A percentile compares a stretch with the other conserved stretches of the same genome.
These are phyloP conservation scores for Dysmachus trigonus DNA, from an alignment of 2,888 invertebrate species.

Conservation along the genomic window DNA sequence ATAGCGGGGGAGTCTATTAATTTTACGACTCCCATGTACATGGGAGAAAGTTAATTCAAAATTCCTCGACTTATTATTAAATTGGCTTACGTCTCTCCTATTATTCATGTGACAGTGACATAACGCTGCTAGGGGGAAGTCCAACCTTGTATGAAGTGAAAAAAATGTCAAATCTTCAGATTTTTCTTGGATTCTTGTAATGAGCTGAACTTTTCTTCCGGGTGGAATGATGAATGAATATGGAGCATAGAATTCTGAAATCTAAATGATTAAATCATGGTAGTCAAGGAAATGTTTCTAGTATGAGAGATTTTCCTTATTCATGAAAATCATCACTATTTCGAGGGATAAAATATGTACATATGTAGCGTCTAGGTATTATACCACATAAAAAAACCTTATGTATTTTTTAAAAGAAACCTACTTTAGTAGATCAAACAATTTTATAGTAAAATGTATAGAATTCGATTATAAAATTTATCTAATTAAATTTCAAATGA, in stretches of 20 bases:
- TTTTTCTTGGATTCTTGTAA: neutral
- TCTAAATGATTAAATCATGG: neutral
- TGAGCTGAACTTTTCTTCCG: neutral
- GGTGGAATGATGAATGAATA: neutral
- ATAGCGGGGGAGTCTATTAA: slow-evolving; percentile 45
- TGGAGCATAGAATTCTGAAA: too few species aligned
- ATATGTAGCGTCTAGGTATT: too few species aligned
- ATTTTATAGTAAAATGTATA: too few species aligned
- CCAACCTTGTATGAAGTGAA: neutral
- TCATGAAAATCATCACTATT: too few species aligned
- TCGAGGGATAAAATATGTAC: too few species aligned
- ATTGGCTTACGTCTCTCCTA: slow-evolving; percentile 34
- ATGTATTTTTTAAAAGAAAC: too few species aligned
- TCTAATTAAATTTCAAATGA: too few species aligned
- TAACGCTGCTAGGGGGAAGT: neutral
- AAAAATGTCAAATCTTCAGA: neutral
- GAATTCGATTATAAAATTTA: too few species aligned
- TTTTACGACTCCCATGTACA: slow-evolving; percentile 43
- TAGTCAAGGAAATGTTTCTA: neutral
- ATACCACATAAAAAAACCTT: too few species aligned
- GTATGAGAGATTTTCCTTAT: too few species aligned
- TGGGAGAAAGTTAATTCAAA: slow-evolving; percentile 18
- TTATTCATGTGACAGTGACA: slow-evolving; percentile 33
- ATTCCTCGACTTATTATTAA: slow-evolving; percentile 40
- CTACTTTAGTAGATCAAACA: too few species aligned